Base-by-base conservation (phyloP, 2,113 vertebrate genomes). In the Paradoxurus hermaphroditus region DNA sequence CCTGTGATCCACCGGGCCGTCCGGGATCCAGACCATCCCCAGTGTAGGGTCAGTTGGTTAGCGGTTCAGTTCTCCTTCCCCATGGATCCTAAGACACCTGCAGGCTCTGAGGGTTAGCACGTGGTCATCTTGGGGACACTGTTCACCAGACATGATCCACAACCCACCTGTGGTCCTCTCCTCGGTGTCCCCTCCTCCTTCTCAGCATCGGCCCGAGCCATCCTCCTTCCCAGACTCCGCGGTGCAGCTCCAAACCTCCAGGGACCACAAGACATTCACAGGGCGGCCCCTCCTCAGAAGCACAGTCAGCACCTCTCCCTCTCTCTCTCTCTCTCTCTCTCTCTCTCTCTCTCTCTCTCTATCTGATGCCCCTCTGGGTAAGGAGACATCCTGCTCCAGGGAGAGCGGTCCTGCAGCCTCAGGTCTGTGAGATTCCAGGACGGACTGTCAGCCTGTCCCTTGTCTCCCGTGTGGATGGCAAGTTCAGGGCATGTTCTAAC, bases 111-210 rank as follows among this genome's bases (percentile, higher is more conserved):
- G 21, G 36, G 5, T 41, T 39, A 41, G 36, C 70, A 73, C 10
- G 0, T 41, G 36, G 11, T 3, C 70, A 41, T 25, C 21, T 36
- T 41, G 9, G 11, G 21, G 36, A 14, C 21, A 25, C 21, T 25
- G 4, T 0, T 41, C 36, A 14, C 21, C 10, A 13, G 12, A 36
- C 5, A 3, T 11, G 36, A 70, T 3, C 2, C 0, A 2, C 2
- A 41, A 6, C 19, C 70, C 11, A 0, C 0, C 1, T 41, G 36
- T 5, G 5, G 21, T 41, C 39, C 11, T 41, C 36, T 2, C 18
- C 0, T 0, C 10, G 5, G 19, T 2, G 2, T 13, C 2, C 36
- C 21, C 36, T 13, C 1, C 0, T 41, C 70, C 36, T n/a, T n/a
- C 34, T 68, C 16, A n/a, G 65, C 65, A 3, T 14, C 65, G 4